Conservation (phyloP, 2,888 invertebrate species). For the Antheraea yamamai region DNA sequence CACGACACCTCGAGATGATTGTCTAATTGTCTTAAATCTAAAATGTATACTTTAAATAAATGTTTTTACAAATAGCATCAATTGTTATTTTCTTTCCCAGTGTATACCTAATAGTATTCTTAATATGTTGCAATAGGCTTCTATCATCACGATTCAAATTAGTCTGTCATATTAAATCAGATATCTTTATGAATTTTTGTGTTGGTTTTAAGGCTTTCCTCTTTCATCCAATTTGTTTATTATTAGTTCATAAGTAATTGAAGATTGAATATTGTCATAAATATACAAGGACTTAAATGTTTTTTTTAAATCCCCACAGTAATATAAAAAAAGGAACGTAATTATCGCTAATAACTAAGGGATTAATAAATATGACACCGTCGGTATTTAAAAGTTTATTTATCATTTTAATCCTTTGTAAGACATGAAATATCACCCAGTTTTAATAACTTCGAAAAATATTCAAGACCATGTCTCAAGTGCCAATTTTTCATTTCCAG, state of each 20-base stretch:
- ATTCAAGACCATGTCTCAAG: conserved; percentile 65
- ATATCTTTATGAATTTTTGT: no score
- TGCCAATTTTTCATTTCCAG: conserved; percentile 85
- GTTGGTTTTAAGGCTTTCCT: no score
- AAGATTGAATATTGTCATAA: no score
- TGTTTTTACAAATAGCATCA: conserved; percentile 9
- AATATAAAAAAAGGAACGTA: background rate
- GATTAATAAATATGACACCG: background rate
- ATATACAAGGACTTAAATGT: no score
- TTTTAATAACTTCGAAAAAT: conserved; percentile 58
- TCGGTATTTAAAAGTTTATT: conserved; percentile 2
- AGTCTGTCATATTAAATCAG: no score
- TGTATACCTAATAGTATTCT: background rate
- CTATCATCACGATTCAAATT: no score
- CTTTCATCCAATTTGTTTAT: no score
- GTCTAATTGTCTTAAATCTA: conserved; percentile 84
- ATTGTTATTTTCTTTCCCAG: conserved; percentile 2
- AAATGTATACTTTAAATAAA: conserved; percentile 9
- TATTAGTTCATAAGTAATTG: no score
- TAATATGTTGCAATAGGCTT: background rate
- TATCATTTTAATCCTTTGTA: background rate
- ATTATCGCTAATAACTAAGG: background rate
- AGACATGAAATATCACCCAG: conserved; percentile 43
- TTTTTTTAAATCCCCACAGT: background rate
- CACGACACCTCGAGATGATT: conserved; percentile 99